Evolutionary conservation across 2,797 vertebrate species (phyloP).

Genomic region (Sparidentex hasta): DNA sequence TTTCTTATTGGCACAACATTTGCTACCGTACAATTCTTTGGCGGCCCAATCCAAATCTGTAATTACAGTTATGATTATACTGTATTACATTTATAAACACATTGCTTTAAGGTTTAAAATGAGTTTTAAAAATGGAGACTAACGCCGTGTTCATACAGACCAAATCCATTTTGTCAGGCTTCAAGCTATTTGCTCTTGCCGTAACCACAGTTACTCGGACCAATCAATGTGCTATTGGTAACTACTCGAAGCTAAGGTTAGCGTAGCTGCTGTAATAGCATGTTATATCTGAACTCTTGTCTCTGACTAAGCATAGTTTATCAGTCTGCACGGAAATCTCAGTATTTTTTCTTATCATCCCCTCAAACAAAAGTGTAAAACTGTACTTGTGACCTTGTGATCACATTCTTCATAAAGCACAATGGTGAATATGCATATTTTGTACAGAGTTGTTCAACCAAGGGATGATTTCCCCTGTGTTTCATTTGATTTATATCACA

Average conservation of each 20-base stretch:
- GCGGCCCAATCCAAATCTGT: background rate
- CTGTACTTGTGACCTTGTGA: background rate
- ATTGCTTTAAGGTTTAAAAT: background rate
- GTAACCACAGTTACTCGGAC: too few relatives aligned
- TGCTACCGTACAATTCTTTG: background rate
- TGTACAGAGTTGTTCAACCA: background rate
- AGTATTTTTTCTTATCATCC: background rate
- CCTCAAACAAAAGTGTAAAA: background rate
- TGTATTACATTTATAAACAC: background rate
- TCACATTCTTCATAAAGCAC: background rate
- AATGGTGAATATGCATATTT: background rate
- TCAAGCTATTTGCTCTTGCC: too few relatives aligned
- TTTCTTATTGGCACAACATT: background rate
- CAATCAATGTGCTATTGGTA: too few relatives aligned
- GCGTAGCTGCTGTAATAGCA: too few relatives aligned
- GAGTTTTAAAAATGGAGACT: background rate
- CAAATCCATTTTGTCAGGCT: too few relatives aligned
- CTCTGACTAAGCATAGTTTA: background rate
- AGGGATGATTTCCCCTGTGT: background rate
- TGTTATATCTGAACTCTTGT: background rate
- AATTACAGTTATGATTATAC: background rate
- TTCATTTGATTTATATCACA: slow-evolving; percentile 18
- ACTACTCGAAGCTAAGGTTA: too few relatives aligned
- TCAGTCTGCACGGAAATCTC: background rate
- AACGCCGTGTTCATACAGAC: background rate